These are phyloP conservation scores for Rhabdomys pumilio DNA, from an alignment of 2,797 vertebrate species.

Conservation along the genomic window DNA sequence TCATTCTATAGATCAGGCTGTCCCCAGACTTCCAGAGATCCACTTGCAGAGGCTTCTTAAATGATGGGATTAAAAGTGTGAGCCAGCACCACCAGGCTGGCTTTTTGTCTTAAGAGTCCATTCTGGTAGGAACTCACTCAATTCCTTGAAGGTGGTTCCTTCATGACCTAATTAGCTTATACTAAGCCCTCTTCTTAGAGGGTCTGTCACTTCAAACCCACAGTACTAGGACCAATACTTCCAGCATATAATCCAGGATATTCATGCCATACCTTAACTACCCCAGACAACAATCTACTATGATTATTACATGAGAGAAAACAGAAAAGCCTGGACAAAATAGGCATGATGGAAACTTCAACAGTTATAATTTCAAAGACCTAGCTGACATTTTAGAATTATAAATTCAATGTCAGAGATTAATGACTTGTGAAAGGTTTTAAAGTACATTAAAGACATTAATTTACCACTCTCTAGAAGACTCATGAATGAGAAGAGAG, in stretches of 20 bases:
- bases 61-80: not conserved
- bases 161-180: not conserved
- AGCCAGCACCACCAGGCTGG: not conserved
- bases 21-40: not conserved
- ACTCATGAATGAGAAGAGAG: not conserved
- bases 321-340: not conserved
- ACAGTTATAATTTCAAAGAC: not conserved
- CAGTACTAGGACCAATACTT: not conserved
- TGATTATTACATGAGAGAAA: not conserved
- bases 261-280: too few species aligned
- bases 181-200: not conserved
- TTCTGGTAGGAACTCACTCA: not conserved
- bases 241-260: not conserved
- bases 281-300: not conserved
- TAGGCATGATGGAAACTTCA: not conserved
- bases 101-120: not conserved
- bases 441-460: not conserved
- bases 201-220: too few species aligned
- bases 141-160: not conserved
- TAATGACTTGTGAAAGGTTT: not conserved
- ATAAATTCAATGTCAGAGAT: constrained; percentile 9
- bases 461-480: constrained; percentile 35
- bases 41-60: not conserved
- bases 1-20: not conserved
- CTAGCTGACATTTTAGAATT: not conserved